phyloP scores from a whole-genome alignment of 2,888 invertebrate species.

The Drosophila melanosoma region DNA sequence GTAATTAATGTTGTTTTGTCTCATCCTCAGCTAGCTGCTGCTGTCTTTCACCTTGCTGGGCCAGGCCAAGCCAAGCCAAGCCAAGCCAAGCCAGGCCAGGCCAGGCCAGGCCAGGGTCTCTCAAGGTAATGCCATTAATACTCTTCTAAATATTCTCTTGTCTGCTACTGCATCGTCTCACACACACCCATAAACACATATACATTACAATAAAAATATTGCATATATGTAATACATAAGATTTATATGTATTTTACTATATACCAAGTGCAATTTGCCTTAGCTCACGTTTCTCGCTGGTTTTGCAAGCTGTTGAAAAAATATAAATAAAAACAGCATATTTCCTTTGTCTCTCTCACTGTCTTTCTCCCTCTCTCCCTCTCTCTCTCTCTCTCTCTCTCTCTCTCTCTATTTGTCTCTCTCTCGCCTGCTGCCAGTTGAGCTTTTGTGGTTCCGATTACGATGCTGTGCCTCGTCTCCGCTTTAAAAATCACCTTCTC shows the following conservation, averaged over 20 bases:
- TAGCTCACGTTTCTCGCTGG: constrained; percentile 59
- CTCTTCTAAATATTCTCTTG: constrained; percentile 29
- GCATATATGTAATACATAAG: constrained; percentile 5
- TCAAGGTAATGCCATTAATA: constrained; percentile 51
- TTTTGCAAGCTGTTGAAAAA: constrained; percentile 53
- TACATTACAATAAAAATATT: neutral
- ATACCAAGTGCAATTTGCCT: constrained; percentile 52
- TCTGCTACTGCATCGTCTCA: constrained; percentile 25
- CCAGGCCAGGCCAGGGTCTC: constrained; percentile 3
- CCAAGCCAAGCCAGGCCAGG: neutral
- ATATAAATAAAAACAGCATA: constrained; percentile 9
- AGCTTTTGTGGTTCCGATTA: constrained; percentile 46
- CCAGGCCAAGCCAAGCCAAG: neutral
- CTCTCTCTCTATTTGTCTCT: constrained; percentile 14
- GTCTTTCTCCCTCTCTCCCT: accelerated
- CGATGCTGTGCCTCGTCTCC: constrained; percentile 19
- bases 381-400: neutral
- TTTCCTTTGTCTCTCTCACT: constrained; percentile 8
- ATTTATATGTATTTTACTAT: constrained; percentile 4
- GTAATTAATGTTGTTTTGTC: constrained; percentile 69
- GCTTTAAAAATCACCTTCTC: constrained; percentile 15
- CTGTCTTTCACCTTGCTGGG: constrained; percentile 67
- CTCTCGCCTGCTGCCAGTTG: constrained; percentile 22
- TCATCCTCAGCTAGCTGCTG: constrained; percentile 35
- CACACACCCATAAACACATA: constrained; percentile 8